Evolutionary conservation across 2,888 invertebrate genomes (phyloP), one percentile per base, ranked within the genome.

Genomic region (Seira musarum): DNA sequence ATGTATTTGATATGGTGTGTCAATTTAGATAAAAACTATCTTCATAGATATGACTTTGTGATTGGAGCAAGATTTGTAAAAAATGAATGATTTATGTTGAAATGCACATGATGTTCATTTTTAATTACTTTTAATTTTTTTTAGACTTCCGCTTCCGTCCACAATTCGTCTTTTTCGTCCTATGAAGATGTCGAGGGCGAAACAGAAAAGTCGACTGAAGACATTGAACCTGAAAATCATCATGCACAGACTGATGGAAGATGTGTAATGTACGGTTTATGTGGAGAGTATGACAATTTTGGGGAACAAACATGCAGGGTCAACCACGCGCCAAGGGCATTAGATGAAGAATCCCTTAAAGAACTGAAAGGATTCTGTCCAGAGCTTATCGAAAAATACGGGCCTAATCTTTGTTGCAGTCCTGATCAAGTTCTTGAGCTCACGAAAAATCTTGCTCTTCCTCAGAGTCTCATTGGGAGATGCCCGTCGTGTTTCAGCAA

Each of bases 401-500:
- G 85, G 30, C 63, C 81, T 46, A 76, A 83, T 22, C 72, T 87
- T 2, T 87, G 87, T 22, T 87, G 87, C 73, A 72, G 60, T 40
- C 46, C 61, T 30, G 82, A 79, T 0, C 85, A 87, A 81, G 80
- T 85, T 10, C 25, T 0, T 1, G 71, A 82, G 53, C 73, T 87
- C 3, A 66, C 78, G 0, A 24, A 30, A 15, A 85, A 82, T 70
- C 79, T 87, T 19, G 78, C 19, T 2, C 21, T 93, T 80, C 93
- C 94, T 0, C 92, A 92, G 60, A 91, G 92, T 68, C 89, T 96
- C 0, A 92, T 95, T 17, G 91, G 92, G 3, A 91, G 96, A 64
- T 98, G 98, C 88, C 94, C 95, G 0, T 92, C 94, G 0, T 98
- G 98, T 88, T 89, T 92, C 1, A 90, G 91, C 79, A 98, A 98